These are phyloP conservation scores for Whitmania pigra DNA, from an alignment of 1,140 invertebrate genomes.

Conservation along the genomic window DNA sequence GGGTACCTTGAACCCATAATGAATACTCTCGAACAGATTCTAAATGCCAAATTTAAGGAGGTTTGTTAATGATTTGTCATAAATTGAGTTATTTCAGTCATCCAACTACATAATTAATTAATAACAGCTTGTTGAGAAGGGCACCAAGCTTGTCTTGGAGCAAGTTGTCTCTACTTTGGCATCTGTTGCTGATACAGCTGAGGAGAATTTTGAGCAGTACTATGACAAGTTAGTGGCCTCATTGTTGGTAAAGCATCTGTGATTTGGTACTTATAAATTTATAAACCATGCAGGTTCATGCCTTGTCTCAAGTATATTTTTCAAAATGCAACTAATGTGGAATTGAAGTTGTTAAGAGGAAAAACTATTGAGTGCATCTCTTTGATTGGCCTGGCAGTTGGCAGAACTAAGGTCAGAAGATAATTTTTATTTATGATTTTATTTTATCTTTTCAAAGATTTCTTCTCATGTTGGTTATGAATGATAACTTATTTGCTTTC, in stretches of 20 bases:
- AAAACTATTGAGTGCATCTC: constrained; percentile 98
- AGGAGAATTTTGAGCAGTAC: constrained; percentile 77
- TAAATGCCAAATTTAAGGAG: constrained; percentile 85
- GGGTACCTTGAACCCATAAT: constrained; percentile 82
- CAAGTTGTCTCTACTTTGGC: constrained; percentile 96
- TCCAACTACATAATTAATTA: constrained; percentile 10
- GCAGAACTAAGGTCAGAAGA: constrained; percentile 62
- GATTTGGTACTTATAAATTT: background rate
- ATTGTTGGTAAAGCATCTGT: background rate
- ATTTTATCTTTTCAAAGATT: background rate
- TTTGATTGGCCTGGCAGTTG: constrained; percentile 92
- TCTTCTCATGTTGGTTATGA: background rate
- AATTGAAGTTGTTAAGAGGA: constrained; percentile 73
- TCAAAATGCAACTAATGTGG: constrained; percentile 72
- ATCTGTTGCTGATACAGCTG: constrained; percentile 93
- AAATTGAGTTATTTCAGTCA: background rate
- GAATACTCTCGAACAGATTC: constrained; percentile 73
- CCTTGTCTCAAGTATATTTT: constrained; percentile 95
- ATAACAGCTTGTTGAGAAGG: constrained; percentile 67
- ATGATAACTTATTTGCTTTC: background rate
- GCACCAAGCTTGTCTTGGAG: constrained; percentile 89
- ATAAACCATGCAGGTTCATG: constrained; percentile 58
- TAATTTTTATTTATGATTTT: background rate
- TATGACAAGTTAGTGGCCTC: constrained; percentile 47
- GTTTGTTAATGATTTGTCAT: constrained; percentile 36